Evolutionary conservation across 2,797 vertebrate genomes (phyloP), one percentile per base, ranked within the genome.

Genomic region (Myoxocephalus aenaeus): DNA sequence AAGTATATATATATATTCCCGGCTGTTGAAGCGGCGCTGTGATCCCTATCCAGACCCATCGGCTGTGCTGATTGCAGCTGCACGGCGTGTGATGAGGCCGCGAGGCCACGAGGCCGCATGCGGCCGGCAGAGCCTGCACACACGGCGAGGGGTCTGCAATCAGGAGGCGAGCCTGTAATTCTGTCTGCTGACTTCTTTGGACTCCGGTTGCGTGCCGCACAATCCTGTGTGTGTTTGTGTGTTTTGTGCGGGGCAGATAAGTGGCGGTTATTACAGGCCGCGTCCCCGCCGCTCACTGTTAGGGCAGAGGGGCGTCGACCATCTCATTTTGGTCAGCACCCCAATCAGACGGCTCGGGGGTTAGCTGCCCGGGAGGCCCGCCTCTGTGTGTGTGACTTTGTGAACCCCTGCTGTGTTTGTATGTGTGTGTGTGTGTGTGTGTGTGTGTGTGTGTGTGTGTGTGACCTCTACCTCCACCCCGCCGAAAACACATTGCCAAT

Each of bases 291-390:
- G 58, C 87, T 87, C 57, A 67, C 76, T 15, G 44, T 70, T 25
- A 36, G 70, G 53, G 48, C 69, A 72, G 57, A 36, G 76, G 79
- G 90, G 74, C 40, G 80, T 75, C 73, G 56, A 78, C 76, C 44
- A 1, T 86, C 80, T 90, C 40, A 86, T 92, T 93, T 89, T 80
- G 80, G 85, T 88, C 89, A 78, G 79, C 80, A 89, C 87, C 89
- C 72, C 88, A 93, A 94, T 92, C 90, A 92, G 86, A 86, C 54
- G 8, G 58, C 64, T 87, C 65, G 46, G 70, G 63, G 73, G 70
- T 77, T 36, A 72, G 63, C 75, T 32, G 22, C 75, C 57, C n/a
- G 3, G 51, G 68, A 62, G 75, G 58, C 6, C 0, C 17, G 17
- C 64, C n/a, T 29, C 32, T 42, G 62, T 50, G 73, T 57, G 18